phyloP scores from a whole-genome alignment of 2,888 invertebrate genomes.

The Phanerotoma sp. region DNA sequence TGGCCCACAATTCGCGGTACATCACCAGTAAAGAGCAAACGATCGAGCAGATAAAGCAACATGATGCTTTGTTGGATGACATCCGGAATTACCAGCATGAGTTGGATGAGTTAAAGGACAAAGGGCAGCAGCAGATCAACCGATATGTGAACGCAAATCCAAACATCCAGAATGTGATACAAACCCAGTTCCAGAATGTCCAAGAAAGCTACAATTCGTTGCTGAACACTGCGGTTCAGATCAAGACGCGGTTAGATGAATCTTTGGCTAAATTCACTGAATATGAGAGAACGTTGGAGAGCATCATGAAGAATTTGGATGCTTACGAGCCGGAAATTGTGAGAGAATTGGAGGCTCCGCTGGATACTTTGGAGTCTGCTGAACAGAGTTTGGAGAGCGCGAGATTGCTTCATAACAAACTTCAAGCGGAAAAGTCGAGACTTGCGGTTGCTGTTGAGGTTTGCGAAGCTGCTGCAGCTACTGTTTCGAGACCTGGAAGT shows the following conservation, averaged over 20 bases:
- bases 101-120: conserved; percentile 78
- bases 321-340: conserved; percentile 75
- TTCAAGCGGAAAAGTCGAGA: conserved; percentile 86
- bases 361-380: conserved; percentile 74
- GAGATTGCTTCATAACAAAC: conserved; percentile 76
- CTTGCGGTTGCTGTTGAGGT: conserved; percentile 86
- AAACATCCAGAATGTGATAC: conserved; percentile 74
- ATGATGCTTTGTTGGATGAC: conserved; percentile 72
- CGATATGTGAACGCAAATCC: conserved; percentile 75
- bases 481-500: conserved; percentile 86
- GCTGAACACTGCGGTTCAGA: conserved; percentile 85
- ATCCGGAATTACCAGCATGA: conserved; percentile 82
- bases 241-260: conserved; percentile 83
- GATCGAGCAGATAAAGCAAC: conserved; percentile 86
- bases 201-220: conserved; percentile 92
- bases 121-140: conserved; percentile 81
- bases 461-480: conserved; percentile 90
- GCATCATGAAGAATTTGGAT: conserved; percentile 79
- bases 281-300: conserved; percentile 87
- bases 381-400: conserved; percentile 73
- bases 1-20: conserved; percentile 94
- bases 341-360: conserved; percentile 72
- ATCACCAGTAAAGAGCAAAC: conserved; percentile 91
- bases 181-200: conserved; percentile 84
- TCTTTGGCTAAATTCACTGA: conserved; percentile 90